These are phyloP conservation scores for Agrotis puta DNA, from an alignment of 2,888 invertebrate genomes.

Conservation along the genomic window DNA sequence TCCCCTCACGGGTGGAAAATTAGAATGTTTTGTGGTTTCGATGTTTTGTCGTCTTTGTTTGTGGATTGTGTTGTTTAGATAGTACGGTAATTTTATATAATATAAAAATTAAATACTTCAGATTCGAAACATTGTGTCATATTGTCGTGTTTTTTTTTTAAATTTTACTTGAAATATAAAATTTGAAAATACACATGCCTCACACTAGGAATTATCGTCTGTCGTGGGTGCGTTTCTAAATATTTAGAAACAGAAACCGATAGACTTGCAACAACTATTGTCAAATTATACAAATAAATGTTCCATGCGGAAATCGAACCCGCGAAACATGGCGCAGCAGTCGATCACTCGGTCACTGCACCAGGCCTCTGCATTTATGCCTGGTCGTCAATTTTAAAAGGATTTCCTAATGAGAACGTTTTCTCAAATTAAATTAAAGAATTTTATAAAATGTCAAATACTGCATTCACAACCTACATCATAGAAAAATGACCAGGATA, in stretches of 20 bases:
- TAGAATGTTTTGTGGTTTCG: constrained; percentile 23
- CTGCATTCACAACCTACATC: too few relatives aligned
- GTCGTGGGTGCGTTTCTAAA: neutral
- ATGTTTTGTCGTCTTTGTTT: too few relatives aligned
- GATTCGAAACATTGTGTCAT: neutral
- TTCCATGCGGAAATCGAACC: neutral
- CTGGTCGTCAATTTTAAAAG: too few relatives aligned
- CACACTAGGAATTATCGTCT: neutral
- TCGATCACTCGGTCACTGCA: neutral
- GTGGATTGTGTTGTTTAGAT: neutral
- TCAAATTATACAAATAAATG: neutral
- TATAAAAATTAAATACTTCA: too few relatives aligned
- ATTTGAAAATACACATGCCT: neutral
- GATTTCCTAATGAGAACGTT: too few relatives aligned
- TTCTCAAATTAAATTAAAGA: too few relatives aligned
- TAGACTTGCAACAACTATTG: neutral
- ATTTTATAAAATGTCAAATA: neutral
- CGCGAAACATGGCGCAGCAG: neutral
- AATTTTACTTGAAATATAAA: too few relatives aligned
- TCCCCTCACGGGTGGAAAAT: constrained; percentile 25
- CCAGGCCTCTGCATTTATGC: too few relatives aligned
- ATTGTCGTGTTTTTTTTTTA: too few relatives aligned
- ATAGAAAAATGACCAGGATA: too few relatives aligned
- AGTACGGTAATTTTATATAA: too few relatives aligned
- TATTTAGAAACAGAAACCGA: too few relatives aligned